Conservation (phyloP, 2,113 vertebrate species). For the human (Homo sapiens) region GRCh38 chr2:154493501-154494000, state of each 20-base stretch:
- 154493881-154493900: not conserved
- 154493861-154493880: not conserved
- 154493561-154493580: not conserved
- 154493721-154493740: not conserved
- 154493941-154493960: not conserved
- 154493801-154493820: no score
- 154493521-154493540: not conserved
- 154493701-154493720: not conserved
- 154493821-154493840: not conserved
- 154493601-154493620: not conserved
- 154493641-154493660: not conserved
- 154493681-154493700: not conserved
- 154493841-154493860: not conserved
- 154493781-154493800: not conserved
- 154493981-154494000: no score
- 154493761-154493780: not conserved
- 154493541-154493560: not conserved
- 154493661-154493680: not conserved
- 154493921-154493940: not conserved
- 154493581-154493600: not conserved
- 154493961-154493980: no score
- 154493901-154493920: not conserved
- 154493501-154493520: not conserved
- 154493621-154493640: not conserved
- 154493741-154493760: not conserved